Base-by-base conservation (phyloP, 1,140 invertebrate species). In the Drosophila setifemur region DNA sequence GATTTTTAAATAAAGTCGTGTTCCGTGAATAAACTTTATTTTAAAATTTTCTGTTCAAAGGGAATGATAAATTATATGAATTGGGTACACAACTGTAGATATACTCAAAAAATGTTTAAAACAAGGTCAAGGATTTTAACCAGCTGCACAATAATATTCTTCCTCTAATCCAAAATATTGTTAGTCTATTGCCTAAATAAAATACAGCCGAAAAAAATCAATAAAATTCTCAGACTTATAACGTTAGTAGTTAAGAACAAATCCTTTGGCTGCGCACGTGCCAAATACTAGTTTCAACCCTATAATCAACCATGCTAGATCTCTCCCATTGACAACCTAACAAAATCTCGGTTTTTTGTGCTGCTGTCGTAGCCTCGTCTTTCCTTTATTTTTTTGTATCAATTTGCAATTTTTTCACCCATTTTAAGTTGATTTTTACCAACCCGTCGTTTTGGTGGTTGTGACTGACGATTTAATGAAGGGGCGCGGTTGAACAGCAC, bases 401-500 rank as follows among this genome's bases (percentile, higher is more conserved):
- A 85, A 85, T 85, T 85, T 86, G 66, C 79, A 75, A 68, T 85
- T 79, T 83, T 83, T 83, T 74, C 21, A 79, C 81, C 60, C 71
- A 75, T 79, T 79, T 85, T 85, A 72, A 85, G 77, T 81, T 81
- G 58, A 60, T 81, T 78, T 73, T 55, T 19, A 40, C 37, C 29
- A 71, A 60, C 57, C 69, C 61, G 53, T 66, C 61, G 61, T 57
- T 54, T 58, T 55, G 76, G 47, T 64, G 58, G 58, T 81, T 66
- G 52, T 49, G 58, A 47, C 53, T 61, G 29, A 44, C 33, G 52
- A 26, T 72, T 75, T 75, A 72, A 79, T 86, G 60, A 85, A 85
- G 67, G 74, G 71, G 75, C 71, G 60, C 48, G 70, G 63, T 43
- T 44, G 49, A 25, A 33, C 40, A 43, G 44, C 52, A 54, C 72